These are phyloP conservation scores for Miichthys miiuy DNA, from an alignment of 2,797 vertebrate genomes.

Conservation along the genomic window DNA sequence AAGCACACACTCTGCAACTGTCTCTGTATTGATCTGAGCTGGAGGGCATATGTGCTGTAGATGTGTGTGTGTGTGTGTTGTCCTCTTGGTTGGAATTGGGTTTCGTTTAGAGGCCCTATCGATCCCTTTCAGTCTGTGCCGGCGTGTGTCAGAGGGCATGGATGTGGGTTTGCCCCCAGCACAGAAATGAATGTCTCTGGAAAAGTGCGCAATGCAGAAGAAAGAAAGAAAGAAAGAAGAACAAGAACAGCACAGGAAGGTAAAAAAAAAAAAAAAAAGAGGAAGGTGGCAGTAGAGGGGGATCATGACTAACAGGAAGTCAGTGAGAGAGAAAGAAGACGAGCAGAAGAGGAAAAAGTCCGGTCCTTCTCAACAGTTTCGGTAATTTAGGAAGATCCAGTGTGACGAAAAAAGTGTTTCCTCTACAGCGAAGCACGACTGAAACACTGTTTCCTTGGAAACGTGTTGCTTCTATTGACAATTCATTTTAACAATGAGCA, in stretches of 20 bases:
- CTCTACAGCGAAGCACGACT: background rate
- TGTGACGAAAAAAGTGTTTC: background rate
- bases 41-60: constrained; percentile 50
- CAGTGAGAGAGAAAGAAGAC: constrained; percentile 4
- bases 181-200: constrained; percentile 25
- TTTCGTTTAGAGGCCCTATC: constrained; percentile 74
- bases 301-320: constrained; percentile 32
- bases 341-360: constrained; percentile 8
- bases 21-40: constrained; percentile 66
- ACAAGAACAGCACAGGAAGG: background rate
- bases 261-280: constrained; percentile 47
- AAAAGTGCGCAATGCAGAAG: constrained; percentile 13
- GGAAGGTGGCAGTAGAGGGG: constrained; percentile 34
- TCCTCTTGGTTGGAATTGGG: constrained; percentile 63
- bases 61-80: constrained; percentile 26
- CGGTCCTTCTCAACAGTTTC: constrained; percentile 1
- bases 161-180: constrained; percentile 22
- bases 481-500: background rate
- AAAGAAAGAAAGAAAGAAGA: constrained; percentile 14
- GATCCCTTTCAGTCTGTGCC: constrained; percentile 58
- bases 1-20: constrained; percentile 54
- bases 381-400: constrained; percentile 25
- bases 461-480: background rate
- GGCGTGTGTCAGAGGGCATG: background rate
- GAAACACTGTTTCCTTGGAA: background rate